Evolutionary conservation across 2,888 invertebrate genomes (phyloP).

Genomic region (Rhimphoctona megacephalus): DNA sequence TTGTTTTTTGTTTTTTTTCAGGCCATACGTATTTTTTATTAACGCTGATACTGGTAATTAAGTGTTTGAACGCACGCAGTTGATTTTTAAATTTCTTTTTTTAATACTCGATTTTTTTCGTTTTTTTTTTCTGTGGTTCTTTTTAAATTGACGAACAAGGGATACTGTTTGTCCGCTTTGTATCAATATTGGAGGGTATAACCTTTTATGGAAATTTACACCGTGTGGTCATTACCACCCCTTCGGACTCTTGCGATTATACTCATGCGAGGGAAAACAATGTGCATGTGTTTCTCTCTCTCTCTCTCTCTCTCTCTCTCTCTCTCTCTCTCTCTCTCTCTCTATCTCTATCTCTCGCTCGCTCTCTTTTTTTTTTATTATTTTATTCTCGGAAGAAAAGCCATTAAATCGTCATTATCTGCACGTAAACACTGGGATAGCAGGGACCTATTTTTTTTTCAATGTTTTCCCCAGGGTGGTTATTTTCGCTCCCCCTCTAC

Average conservation of each 20-base stretch:
- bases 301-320: neutral
- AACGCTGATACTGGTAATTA: neutral
- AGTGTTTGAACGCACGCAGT: neutral
- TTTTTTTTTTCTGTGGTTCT: neutral
- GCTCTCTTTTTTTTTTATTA: neutral
- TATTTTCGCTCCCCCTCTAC: neutral
- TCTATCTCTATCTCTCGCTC: neutral
- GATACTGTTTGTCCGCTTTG: neutral
- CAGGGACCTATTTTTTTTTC: neutral
- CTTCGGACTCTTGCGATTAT: neutral
- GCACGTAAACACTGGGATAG: slow-evolving; percentile 6
- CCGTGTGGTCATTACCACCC: neutral
- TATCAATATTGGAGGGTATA: neutral
- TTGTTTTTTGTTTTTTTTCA: neutral
- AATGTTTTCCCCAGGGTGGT: slow-evolving; percentile 9
- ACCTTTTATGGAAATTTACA: slow-evolving; percentile 7
- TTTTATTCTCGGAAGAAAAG: slow-evolving; percentile 11
- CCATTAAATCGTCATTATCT: slow-evolving; percentile 34
- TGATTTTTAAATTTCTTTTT: neutral
- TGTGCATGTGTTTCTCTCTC: neutral
- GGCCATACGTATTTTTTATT: neutral
- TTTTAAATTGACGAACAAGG: neutral
- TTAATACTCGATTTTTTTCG: neutral
- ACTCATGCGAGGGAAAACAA: slow-evolving; percentile 1
- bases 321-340: neutral